Conservation (phyloP, 2,888 invertebrate genomes). For the Acanthosepion pharaonis region DNA sequence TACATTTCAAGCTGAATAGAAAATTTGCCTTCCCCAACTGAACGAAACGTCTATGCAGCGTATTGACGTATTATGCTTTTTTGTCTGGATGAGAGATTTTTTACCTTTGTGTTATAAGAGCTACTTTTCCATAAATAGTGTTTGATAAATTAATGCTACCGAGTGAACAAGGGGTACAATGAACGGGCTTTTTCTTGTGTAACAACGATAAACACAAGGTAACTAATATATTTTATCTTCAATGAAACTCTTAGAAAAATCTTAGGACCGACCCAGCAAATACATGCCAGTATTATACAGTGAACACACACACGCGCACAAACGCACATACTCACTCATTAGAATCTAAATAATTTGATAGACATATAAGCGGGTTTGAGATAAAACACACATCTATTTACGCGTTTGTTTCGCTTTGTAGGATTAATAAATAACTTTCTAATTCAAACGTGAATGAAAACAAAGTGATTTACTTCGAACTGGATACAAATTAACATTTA, state of each 20-base stretch:
- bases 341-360: too few species aligned
- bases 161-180: background rate
- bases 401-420: background rate
- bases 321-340: too few species aligned
- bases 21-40: background rate
- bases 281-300: background rate
- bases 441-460: background rate
- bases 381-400: background rate
- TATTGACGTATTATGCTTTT: background rate
- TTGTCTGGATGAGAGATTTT: background rate
- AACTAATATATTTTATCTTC: background rate
- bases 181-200: background rate
- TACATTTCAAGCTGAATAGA: background rate
- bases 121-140: background rate
- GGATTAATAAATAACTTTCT: background rate
- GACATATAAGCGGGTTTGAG: background rate
- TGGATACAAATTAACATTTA: background rate
- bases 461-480: background rate
- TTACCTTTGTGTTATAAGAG: background rate
- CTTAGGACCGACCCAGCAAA: background rate
- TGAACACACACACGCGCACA: background rate
- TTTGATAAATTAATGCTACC: background rate
- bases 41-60: background rate
- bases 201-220: background rate
- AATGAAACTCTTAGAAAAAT: background rate